Evolutionary conservation across 2,888 invertebrate species (phyloP).

Genomic region (Aleiodes alternator): DNA sequence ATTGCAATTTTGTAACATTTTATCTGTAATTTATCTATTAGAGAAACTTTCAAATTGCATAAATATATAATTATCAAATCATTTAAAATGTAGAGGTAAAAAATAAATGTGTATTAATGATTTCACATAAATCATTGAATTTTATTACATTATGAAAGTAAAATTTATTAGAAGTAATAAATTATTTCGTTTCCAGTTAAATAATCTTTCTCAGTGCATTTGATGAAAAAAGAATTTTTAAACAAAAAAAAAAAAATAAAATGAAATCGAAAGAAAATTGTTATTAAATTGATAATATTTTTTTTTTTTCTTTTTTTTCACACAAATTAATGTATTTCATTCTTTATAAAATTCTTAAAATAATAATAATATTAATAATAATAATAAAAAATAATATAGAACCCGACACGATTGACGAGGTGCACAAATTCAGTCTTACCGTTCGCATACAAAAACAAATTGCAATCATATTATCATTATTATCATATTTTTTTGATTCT

Average conservation of each 20-base stretch:
- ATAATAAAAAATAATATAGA: constrained; percentile 27
- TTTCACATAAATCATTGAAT: neutral
- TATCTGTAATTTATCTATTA: no score
- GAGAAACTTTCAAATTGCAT: no score
- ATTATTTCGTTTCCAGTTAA: no score
- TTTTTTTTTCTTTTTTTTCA: no score
- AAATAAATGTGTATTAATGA: neutral
- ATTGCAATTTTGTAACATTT: no score
- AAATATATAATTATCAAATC: no score
- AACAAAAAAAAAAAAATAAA: no score
- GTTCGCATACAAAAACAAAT: constrained; percentile 45
- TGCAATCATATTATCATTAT: constrained; percentile 39
- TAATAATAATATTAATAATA: constrained; percentile 2
- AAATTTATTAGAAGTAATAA: neutral
- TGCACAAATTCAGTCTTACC: constrained; percentile 55
- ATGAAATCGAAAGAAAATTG: no score
- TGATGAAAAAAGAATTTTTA: no score
- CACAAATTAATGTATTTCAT: neutral
- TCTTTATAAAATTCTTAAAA: constrained; percentile 20
- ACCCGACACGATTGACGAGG: constrained; percentile 45
- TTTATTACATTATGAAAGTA: constrained; percentile 3
- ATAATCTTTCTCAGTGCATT: no score
- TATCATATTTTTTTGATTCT: no score
- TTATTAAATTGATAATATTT: no score
- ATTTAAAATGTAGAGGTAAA: neutral